Conservation (phyloP, 2,797 vertebrate species). For the Petrocephalus schoutedeni region DNA sequence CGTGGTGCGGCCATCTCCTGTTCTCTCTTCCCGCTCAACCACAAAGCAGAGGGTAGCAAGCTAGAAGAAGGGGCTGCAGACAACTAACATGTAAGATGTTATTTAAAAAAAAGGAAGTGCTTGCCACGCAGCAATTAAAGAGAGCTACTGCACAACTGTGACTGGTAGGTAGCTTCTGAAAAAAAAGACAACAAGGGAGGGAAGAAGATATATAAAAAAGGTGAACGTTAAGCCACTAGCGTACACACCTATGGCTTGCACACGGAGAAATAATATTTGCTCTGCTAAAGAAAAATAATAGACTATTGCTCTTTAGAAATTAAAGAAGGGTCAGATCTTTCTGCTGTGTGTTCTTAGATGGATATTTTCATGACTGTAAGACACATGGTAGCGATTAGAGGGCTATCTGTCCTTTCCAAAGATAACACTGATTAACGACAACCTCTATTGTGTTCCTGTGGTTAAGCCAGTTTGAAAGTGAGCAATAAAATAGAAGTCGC, state of each 20-base stretch:
- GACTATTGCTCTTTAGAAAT: slow-evolving; percentile 47
- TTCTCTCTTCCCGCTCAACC: slow-evolving; percentile 39
- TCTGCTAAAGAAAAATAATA: slow-evolving; percentile 51
- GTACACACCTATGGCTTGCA: slow-evolving; percentile 35
- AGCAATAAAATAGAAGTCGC: slow-evolving; percentile 61
- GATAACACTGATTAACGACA: slow-evolving; percentile 63
- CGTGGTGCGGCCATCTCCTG: slow-evolving; percentile 37
- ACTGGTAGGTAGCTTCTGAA: slow-evolving; percentile 43
- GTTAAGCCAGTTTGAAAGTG: slow-evolving; percentile 60
- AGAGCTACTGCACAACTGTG: slow-evolving; percentile 46
- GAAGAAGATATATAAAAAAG: slow-evolving; percentile 16
- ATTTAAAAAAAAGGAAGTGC: slow-evolving; percentile 33
- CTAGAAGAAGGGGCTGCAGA: slow-evolving; percentile 33
- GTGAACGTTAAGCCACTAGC: slow-evolving; percentile 28
- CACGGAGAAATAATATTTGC: slow-evolving; percentile 57
- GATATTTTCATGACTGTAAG: slow-evolving; percentile 55
- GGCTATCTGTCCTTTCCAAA: slow-evolving; percentile 71
- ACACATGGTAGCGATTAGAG: slow-evolving; percentile 75
- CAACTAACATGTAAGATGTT: slow-evolving; percentile 50
- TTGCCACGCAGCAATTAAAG: slow-evolving; percentile 38
- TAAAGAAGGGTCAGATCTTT: slow-evolving; percentile 47
- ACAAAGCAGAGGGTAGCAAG: slow-evolving; percentile 36
- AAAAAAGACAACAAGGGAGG: slow-evolving; percentile 37
- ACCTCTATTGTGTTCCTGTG: slow-evolving; percentile 64
- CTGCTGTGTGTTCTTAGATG: slow-evolving; percentile 56